Percentiles rank a stretch among this genome's conserved stretches.
phyloP scores from a whole-genome alignment of 37 sponge, comb jelly and placozoan species.

The Diacarnus erythraeanus region DNA sequence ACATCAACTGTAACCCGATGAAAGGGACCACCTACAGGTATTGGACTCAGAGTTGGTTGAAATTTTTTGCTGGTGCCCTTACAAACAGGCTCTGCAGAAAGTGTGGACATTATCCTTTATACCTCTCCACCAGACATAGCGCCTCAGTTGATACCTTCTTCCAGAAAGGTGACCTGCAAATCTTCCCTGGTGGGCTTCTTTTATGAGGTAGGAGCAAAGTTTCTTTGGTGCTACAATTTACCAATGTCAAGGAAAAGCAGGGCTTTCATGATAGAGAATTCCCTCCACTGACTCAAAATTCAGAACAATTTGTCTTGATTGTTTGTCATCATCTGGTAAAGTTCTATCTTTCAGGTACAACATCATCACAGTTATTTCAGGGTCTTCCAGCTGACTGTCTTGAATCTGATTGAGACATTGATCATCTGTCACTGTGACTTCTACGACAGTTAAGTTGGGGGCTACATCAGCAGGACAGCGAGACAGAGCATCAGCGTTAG shows the following conservation, averaged over 20 bases:
- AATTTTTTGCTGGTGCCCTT: constrained; percentile 22
- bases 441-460: neutral
- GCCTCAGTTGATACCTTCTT: constrained; percentile 24
- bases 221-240: constrained; percentile 15
- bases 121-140: constrained; percentile 29
- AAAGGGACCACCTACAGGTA: constrained; percentile 68
- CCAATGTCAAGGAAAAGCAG: neutral
- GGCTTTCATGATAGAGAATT: constrained; percentile 1
- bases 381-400: neutral
- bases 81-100: constrained; percentile 42
- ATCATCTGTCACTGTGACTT: neutral
- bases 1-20: constrained; percentile 66
- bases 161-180: constrained; percentile 47
- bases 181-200: constrained; percentile 35
- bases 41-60: constrained; percentile 28
- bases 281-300: constrained; percentile 7
- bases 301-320: neutral
- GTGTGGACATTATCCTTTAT: constrained; percentile 38
- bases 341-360: constrained; percentile 4
- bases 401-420: neutral
- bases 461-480: constrained; percentile 5
- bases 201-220: neutral
- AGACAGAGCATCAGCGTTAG: constrained; percentile 46
- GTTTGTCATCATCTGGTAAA: neutral
- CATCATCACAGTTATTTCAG: constrained; percentile 1